These are phyloP conservation scores for Eupithecia pulchellata DNA, from an alignment of 2,888 invertebrate species.

Conservation along the genomic window DNA sequence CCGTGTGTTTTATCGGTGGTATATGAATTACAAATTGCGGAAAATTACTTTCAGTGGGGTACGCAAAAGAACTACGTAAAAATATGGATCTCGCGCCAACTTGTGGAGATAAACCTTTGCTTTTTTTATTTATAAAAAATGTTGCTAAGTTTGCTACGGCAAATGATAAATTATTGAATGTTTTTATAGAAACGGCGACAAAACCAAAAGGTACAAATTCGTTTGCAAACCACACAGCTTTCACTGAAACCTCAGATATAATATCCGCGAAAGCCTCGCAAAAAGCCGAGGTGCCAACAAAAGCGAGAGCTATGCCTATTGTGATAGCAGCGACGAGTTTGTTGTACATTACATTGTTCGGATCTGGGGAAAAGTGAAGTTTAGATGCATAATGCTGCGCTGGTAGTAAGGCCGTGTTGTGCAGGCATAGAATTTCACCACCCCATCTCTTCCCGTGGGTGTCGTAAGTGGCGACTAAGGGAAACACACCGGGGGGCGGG, in stretches of 20 bases:
- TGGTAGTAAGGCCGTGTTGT: too few relatives aligned
- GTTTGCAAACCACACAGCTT: slow-evolving; percentile 55
- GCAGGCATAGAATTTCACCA: too few relatives aligned
- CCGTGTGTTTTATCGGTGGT: too few relatives aligned
- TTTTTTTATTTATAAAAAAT: not conserved
- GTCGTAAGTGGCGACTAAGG: too few relatives aligned
- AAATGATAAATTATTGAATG: not conserved
- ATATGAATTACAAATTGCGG: too few relatives aligned
- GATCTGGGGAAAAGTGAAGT: not conserved
- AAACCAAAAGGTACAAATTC: slow-evolving; percentile 18
- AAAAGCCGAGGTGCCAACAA: slow-evolving; percentile 51
- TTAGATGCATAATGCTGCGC: not conserved
- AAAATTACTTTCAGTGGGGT: too few relatives aligned
- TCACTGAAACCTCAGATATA: slow-evolving; percentile 60
- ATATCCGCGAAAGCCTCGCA: slow-evolving; percentile 55
- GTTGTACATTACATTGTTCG: slow-evolving; percentile 29
- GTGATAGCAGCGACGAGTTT: slow-evolving; percentile 15
- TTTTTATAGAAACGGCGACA: not conserved
- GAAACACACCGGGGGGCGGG: too few relatives aligned
- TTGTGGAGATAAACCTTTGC: too few relatives aligned
- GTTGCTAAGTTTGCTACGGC: not conserved
- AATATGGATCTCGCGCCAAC: too few relatives aligned
- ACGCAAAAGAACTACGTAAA: too few relatives aligned
- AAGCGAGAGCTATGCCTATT: slow-evolving; percentile 47
- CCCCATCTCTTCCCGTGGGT: too few relatives aligned